phyloP scores from a whole-genome alignment of 2,797 vertebrate species.

The Hybognathus amarus region DNA sequence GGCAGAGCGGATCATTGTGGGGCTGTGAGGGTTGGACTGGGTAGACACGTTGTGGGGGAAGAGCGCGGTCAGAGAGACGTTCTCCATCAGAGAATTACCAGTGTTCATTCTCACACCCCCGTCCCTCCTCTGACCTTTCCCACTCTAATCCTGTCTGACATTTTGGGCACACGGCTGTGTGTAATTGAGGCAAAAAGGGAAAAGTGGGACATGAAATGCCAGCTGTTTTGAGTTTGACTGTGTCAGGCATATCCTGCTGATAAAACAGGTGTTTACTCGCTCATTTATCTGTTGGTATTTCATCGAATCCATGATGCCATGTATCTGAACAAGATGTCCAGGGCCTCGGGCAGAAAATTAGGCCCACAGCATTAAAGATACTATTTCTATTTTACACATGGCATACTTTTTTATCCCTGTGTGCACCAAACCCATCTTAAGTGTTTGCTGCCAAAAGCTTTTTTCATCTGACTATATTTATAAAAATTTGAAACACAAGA shows the following conservation, averaged over 20 bases:
- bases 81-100: conserved; percentile 26
- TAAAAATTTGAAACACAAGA: no score
- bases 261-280: conserved; percentile 37
- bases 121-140: conserved; percentile 56
- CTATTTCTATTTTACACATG: no score
- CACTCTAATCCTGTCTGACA: conserved; percentile 57
- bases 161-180: conserved; percentile 53
- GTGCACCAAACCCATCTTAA: no score
- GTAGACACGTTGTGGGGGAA: not conserved
- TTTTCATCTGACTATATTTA: no score
- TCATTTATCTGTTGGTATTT: not conserved
- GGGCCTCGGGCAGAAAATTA: no score
- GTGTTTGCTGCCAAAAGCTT: no score
- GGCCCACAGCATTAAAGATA: no score
- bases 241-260: conserved; percentile 17
- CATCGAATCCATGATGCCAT: no score
- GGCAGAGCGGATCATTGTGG: not conserved
- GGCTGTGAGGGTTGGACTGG: conserved; percentile 26
- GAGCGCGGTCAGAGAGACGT: not conserved
- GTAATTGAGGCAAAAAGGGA: conserved; percentile 53
- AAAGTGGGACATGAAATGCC: conserved; percentile 47
- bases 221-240: conserved; percentile 44
- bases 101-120: conserved; percentile 46
- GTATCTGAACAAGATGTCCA: no score
- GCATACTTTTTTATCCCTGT: no score